Evolutionary conservation across 2,113 vertebrate genomes (phyloP).

Genomic region (Clupea harengus): DNA sequence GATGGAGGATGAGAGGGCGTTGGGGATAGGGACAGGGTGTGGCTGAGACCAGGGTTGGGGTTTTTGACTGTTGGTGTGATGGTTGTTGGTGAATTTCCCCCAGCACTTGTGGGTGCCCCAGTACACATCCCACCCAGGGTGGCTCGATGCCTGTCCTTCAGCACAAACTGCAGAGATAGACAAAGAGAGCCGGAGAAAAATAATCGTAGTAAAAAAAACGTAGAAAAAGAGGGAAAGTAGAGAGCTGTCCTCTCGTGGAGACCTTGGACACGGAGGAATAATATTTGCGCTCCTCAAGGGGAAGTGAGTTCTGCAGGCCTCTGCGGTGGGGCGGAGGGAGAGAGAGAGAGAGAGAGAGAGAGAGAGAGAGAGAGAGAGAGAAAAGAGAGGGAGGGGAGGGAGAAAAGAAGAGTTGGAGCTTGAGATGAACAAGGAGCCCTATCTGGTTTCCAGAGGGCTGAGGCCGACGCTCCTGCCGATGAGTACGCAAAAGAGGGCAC

Average conservation of each 20-base stretch:
- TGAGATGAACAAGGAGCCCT: slow-evolving; percentile 41
- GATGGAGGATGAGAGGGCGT: background rate
- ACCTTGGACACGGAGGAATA: slow-evolving; percentile 56
- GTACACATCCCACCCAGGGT: background rate
- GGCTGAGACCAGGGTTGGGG: background rate
- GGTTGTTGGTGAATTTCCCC: background rate
- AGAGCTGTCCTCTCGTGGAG: slow-evolving; percentile 23
- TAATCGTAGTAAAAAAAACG: slow-evolving; percentile 16
- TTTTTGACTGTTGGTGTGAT: background rate
- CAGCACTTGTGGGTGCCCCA: background rate
- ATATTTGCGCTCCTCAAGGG: slow-evolving; percentile 59
- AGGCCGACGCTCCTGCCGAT: slow-evolving; percentile 58
- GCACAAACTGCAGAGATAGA: background rate
- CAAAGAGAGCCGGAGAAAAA: slow-evolving; percentile 44
- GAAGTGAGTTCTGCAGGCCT: slow-evolving; percentile 61
- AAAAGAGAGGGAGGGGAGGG: slow-evolving; percentile 33
- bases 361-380: background rate
- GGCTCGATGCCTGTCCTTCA: background rate
- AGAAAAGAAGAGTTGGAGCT: slow-evolving; percentile 46
- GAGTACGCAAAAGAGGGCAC: slow-evolving; percentile 73
- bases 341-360: background rate
- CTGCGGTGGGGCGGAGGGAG: slow-evolving; percentile 22
- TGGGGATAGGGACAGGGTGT: background rate
- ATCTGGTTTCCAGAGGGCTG: slow-evolving; percentile 65
- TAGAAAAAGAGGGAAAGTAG: background rate